These are phyloP conservation scores for Pyrocephalus nanus DNA, from an alignment of 2,797 vertebrate genomes.

Conservation along the genomic window DNA sequence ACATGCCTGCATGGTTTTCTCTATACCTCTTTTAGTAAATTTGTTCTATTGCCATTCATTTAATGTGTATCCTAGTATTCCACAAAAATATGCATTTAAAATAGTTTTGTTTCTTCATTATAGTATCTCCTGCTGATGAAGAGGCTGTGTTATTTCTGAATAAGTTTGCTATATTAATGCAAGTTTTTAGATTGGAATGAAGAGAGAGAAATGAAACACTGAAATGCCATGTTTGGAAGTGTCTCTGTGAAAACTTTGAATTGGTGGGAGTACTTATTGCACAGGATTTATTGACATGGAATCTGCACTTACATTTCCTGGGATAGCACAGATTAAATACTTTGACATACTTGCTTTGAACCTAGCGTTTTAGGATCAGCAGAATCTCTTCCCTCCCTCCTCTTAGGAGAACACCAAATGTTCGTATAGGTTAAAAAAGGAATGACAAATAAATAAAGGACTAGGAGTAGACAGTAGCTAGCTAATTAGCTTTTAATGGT, in stretches of 20 bases:
- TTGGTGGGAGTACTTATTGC: background rate
- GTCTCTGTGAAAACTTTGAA: background rate
- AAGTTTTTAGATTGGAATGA: background rate
- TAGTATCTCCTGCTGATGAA: background rate
- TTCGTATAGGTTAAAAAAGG: background rate
- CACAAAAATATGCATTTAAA: background rate
- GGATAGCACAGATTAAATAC: background rate
- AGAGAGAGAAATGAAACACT: background rate
- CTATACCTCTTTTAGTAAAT: background rate
- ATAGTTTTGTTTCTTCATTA: background rate
- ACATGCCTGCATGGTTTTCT: background rate
- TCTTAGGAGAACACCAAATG: background rate
- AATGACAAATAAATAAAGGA: background rate
- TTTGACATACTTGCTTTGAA: slow-evolving; percentile 35
- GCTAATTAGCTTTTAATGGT: background rate
- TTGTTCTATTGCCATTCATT: background rate
- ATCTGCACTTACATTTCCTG: background rate
- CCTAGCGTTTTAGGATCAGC: background rate
- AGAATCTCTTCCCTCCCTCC: background rate
- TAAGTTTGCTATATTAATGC: background rate
- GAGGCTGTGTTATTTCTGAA: background rate
- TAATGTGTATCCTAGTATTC: background rate
- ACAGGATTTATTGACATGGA: background rate
- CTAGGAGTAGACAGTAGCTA: background rate
- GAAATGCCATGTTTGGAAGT: background rate